These are phyloP conservation scores for Corythornis leucogaster DNA, from an alignment of 2,797 vertebrate genomes.

Conservation along the genomic window DNA sequence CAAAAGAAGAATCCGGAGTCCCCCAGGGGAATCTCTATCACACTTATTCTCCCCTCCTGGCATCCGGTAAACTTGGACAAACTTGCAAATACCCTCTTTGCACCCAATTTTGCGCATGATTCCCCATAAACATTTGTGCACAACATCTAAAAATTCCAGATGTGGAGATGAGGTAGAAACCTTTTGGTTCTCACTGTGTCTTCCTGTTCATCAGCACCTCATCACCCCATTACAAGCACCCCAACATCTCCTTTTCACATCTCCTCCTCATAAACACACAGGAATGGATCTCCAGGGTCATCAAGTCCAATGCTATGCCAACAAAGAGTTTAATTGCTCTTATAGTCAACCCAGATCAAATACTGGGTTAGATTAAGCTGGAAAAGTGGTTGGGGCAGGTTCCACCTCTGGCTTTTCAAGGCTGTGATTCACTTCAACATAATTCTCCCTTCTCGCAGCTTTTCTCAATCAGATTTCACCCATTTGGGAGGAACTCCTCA, in stretches of 20 bases:
- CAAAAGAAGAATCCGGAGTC: neutral
- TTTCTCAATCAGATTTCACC: neutral
- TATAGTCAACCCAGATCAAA: constrained; percentile 21
- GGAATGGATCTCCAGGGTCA: constrained; percentile 23
- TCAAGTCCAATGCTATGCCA: constrained; percentile 1
- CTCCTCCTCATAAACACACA: neutral
- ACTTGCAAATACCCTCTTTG: neutral
- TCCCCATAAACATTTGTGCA: neutral
- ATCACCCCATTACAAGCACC: neutral
- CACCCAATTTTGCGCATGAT: neutral
- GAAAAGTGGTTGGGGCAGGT: constrained; percentile 8
- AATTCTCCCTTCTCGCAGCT: neutral
- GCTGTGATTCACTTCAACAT: neutral
- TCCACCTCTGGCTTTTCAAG: neutral
- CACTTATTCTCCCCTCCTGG: neutral
- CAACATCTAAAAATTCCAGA: neutral
- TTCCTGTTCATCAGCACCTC: neutral
- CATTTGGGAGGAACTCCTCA: neutral
- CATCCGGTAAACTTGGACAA: neutral
- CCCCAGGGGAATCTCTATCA: neutral
- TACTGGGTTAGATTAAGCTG: neutral
- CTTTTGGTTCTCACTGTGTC: no score
- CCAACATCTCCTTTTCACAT: neutral
- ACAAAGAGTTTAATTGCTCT: neutral
- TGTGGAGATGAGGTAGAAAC: neutral